Percentiles rank a stretch among this genome's conserved stretches.
Conservation (phyloP, 2,888 invertebrate species). For the Xanthorhoe spadicearia region DNA sequence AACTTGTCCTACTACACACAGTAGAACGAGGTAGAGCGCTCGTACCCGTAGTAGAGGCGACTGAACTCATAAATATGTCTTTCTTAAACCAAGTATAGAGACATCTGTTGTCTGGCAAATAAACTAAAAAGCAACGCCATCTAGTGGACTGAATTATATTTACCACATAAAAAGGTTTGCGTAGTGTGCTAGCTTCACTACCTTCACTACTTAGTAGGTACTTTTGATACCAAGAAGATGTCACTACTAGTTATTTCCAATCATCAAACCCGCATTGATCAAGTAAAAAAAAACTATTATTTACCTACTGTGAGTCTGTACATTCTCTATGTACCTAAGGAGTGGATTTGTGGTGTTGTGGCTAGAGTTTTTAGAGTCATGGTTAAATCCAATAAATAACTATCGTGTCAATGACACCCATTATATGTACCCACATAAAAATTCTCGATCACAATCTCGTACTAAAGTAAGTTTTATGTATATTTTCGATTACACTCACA, state of each 20-base stretch:
- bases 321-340: too few species aligned
- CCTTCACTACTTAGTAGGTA: background rate
- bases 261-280: background rate
- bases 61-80: constrained; percentile 73
- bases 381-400: too few species aligned
- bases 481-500: too few species aligned
- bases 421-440: too few species aligned
- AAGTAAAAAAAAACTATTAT: too few species aligned
- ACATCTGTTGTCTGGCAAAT: constrained; percentile 57
- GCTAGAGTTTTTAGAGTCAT: too few species aligned
- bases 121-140: constrained; percentile 32
- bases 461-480: too few species aligned
- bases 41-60: constrained; percentile 58
- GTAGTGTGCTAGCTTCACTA: background rate
- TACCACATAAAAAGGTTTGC: background rate
- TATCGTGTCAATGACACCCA: too few species aligned
- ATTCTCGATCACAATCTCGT: too few species aligned
- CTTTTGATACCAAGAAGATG: constrained; percentile 11
- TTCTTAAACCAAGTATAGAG: constrained; percentile 44
- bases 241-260: constrained; percentile 3
- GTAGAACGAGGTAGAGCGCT: constrained; percentile 39
- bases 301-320: too few species aligned
- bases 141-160: constrained; percentile 26
- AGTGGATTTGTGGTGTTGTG: too few species aligned
- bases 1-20: constrained; percentile 56